A percentile compares a stretch with the other conserved stretches of the same genome.
These are phyloP conservation scores for Hemitrygon akajei DNA, from an alignment of 2,797 vertebrate species.

Conservation along the genomic window DNA sequence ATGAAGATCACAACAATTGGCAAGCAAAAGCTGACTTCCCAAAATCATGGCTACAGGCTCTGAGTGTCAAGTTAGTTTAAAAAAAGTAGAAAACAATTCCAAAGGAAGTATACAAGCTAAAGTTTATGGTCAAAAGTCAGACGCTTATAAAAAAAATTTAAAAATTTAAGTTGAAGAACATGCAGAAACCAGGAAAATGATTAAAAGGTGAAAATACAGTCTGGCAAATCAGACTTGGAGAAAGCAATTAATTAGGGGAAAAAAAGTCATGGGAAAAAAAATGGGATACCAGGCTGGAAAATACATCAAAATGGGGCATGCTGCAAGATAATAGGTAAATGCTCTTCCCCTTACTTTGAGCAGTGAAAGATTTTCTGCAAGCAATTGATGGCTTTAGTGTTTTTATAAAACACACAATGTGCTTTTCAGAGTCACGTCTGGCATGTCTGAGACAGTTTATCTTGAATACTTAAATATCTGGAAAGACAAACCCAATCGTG, in stretches of 20 bases:
- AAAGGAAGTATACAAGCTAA: not conserved
- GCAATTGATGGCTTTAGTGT: slow-evolving; percentile 28
- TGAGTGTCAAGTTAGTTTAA: not conserved
- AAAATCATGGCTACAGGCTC: slow-evolving; percentile 9
- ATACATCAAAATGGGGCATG: slow-evolving; percentile 22
- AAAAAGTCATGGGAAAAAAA: not conserved
- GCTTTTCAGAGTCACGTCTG: slow-evolving; percentile 28
- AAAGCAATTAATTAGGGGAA: not conserved
- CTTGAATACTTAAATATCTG: slow-evolving; percentile 29
- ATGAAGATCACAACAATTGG: not conserved
- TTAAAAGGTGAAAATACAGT: not conserved
- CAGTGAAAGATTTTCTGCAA: slow-evolving; percentile 36
- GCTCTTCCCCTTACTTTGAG: slow-evolving; percentile 19
- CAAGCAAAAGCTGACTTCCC: not conserved
- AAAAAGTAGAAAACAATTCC: not conserved
- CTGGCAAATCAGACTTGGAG: not conserved
- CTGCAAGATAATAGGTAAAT: slow-evolving; percentile 30
- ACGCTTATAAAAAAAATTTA: not conserved
- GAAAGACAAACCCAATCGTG: slow-evolving; percentile 21
- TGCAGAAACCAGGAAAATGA: not conserved
- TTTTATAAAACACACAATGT: slow-evolving; percentile 31
- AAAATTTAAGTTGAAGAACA: not conserved
- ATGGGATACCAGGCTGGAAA: not conserved
- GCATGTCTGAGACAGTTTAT: slow-evolving; percentile 26
- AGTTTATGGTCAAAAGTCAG: not conserved